Evolutionary conservation across 2,113 vertebrate genomes (phyloP).

Genomic region (Lepus europaeus): DNA sequence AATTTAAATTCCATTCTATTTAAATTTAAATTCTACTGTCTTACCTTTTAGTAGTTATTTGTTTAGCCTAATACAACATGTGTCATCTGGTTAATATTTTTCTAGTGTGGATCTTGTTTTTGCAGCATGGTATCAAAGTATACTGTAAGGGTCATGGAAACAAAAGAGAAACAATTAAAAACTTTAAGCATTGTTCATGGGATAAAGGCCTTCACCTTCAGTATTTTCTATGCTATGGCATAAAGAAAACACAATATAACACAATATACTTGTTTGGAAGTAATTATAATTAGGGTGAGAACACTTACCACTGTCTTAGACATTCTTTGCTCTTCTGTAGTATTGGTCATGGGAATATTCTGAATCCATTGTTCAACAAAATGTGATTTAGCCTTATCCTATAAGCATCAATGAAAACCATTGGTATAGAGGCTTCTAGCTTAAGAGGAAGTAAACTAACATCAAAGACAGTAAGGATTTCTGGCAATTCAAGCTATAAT

Average conservation of each 20-base stretch:
- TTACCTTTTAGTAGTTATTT: constrained; percentile 3
- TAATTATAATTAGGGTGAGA: not conserved
- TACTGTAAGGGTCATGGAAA: not conserved
- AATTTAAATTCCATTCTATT: too few relatives aligned
- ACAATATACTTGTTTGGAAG: not conserved
- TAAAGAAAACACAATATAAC: not conserved
- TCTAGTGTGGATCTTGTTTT: not conserved
- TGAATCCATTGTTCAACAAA: not conserved
- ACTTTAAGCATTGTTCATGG: not conserved
- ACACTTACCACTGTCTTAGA: not conserved
- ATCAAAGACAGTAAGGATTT: not conserved
- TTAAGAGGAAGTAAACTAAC: not conserved
- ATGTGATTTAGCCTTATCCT: not conserved
- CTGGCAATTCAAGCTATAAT: not conserved
- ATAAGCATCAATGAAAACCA: not conserved
- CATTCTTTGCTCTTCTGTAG: not conserved
- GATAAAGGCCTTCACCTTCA: not conserved
- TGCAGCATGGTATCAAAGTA: not conserved
- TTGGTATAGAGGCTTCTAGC: not conserved
- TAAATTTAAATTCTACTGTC: not conserved
- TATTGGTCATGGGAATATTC: constrained; percentile 6
- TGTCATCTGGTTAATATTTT: not conserved
- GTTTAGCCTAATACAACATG: not conserved
- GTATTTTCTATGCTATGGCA: not conserved
- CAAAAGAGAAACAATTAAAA: not conserved